These are phyloP conservation scores for Hafferia zeledoni DNA, from an alignment of 2,797 vertebrate species.

Conservation along the genomic window DNA sequence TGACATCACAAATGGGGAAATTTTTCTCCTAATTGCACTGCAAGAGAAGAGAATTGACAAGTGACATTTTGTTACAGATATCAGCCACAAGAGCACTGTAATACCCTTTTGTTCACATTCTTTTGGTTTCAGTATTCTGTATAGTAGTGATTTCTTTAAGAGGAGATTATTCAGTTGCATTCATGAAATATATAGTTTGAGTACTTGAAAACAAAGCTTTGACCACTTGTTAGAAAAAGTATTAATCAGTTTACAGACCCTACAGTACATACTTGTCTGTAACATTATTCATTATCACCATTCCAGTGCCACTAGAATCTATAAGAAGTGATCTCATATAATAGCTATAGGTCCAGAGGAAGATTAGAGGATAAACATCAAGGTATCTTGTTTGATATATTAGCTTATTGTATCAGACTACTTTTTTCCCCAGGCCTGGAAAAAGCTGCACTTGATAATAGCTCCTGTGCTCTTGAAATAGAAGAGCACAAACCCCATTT, in stretches of 20 bases:
- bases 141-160: background rate
- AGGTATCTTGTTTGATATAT: background rate
- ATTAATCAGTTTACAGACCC: background rate
- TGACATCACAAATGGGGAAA: conserved; percentile 86
- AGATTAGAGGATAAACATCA: background rate
- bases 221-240: background rate
- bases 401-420: background rate
- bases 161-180: background rate
- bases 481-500: background rate
- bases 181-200: background rate
- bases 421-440: background rate
- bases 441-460: background rate
- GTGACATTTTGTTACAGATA: background rate
- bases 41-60: conserved; percentile 36
- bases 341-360: background rate
- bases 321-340: background rate
- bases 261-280: background rate
- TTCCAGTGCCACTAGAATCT: background rate
- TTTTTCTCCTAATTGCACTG: conserved; percentile 79
- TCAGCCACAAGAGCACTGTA: background rate
- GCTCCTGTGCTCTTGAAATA: background rate
- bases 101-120: background rate
- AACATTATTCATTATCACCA: background rate
- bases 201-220: background rate
- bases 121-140: background rate